phyloP scores from a whole-genome alignment of 2,797 vertebrate genomes.

The Semaprochilodus insignis region DNA sequence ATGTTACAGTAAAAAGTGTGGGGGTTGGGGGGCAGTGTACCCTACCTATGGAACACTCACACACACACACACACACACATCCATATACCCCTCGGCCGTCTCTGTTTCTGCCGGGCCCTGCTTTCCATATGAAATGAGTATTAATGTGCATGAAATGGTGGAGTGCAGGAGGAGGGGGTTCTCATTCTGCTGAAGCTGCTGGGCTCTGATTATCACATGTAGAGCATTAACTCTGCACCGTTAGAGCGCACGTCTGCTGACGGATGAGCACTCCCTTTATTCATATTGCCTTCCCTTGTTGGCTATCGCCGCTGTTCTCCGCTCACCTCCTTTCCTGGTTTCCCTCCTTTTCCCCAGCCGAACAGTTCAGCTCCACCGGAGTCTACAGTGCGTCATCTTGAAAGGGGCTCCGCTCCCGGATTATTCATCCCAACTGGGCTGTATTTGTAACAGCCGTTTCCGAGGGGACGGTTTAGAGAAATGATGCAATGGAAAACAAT shows the following conservation, averaged over 20 bases:
- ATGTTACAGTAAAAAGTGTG: too few relatives aligned
- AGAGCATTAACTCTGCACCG: slow-evolving; percentile 32
- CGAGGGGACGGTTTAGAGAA: too few relatives aligned
- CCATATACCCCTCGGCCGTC: neutral
- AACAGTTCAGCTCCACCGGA: neutral
- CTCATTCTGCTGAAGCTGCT: slow-evolving; percentile 56
- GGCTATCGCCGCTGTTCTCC: slow-evolving; percentile 2
- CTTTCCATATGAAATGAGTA: slow-evolving; percentile 50
- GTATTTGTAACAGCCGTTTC: too few relatives aligned
- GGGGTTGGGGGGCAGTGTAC: too few relatives aligned
- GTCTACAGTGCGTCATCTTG: slow-evolving; percentile 18
- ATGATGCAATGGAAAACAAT: too few relatives aligned
- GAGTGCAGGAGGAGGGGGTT: slow-evolving; percentile 48
- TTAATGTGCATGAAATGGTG: slow-evolving; percentile 56
- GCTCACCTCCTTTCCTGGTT: slow-evolving; percentile 6
- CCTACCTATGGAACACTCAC: neutral
- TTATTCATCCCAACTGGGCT: too few relatives aligned
- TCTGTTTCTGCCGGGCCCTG: neutral
- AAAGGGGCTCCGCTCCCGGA: neutral
- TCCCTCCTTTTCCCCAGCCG: slow-evolving; percentile 17
- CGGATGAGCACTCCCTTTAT: neutral
- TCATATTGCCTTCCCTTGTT: slow-evolving; percentile 43
- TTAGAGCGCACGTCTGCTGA: neutral
- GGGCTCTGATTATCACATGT: slow-evolving; percentile 47
- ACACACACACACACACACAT: neutral